Base-by-base conservation (phyloP, 2,797 vertebrate genomes). In the Galaxias olidus region DNA sequence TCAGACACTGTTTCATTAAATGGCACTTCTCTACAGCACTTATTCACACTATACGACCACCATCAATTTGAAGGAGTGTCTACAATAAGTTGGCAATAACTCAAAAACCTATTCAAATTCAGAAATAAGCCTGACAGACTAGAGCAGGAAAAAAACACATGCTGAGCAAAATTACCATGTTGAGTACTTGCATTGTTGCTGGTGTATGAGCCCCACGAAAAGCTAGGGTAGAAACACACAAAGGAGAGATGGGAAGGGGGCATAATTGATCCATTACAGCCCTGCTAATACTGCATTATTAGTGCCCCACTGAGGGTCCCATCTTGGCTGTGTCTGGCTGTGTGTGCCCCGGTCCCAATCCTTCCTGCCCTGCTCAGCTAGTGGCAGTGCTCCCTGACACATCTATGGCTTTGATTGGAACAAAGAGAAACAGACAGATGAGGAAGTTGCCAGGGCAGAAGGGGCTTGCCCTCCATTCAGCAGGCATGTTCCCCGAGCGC, bases 401-500 rank as follows among this genome's bases (percentile, higher is more conserved):
- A 30, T 30, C 30, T 30, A 30, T 30, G 30, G 30, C 30, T 30
- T 30, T 30, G 30, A 30, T 30, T 30, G 30, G 17, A 30, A 17
- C 12, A 49, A 44, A 49, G 18, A 42, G 43, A 13, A 40, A 41
- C 6, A 30, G 30, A 18, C 71, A 75, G 66, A 1, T n/a, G 8
- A 17, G 51, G 64, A 51, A 42, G 57, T 60, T 49, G 60, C 51
- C 20, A 8, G 9, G 41, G 47, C 49, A 65, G 43, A 69, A 74
- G 78, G 75, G 82, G 68, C 70, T 51, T 17, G 48, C 61, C 54
- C 84, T 76, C 84, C 86, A 77, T 79, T 83, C 70, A 76, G 61
- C 30, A 59, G 65, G 14, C 63, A 46, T 63, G 63, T 68, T 66
- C 66, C 55, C 71, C 60, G n/a, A 41, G 52, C 20, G 15, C 41